Conservation (phyloP, 2,113 vertebrate species). For the Nibea coibor region DNA sequence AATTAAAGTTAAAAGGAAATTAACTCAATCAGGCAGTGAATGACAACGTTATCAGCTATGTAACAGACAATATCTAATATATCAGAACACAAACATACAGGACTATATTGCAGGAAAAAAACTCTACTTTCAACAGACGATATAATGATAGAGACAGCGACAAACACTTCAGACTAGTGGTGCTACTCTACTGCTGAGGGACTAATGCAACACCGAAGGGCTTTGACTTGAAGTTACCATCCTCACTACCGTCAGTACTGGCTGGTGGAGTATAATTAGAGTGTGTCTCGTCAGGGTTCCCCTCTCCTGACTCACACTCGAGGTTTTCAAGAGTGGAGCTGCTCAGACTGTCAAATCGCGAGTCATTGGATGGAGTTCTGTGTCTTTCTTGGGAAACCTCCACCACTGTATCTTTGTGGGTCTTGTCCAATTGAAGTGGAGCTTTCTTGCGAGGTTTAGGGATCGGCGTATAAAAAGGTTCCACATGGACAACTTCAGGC, state of each 20-base stretch:
- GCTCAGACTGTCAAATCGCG: constrained; percentile 1
- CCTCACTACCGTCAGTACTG: constrained; percentile 29
- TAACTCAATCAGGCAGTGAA: background rate
- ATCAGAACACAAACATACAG: background rate
- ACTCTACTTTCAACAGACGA: background rate
- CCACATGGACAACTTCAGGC: constrained; percentile 28
- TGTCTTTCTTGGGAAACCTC: constrained; percentile 1
- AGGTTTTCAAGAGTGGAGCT: constrained; percentile 15
- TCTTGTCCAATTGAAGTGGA: constrained; percentile 61
- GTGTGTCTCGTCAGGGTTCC: constrained; percentile 17
- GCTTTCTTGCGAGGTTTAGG: constrained; percentile 80
- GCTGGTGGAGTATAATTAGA: constrained; percentile 28
- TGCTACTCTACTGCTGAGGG: constrained; percentile 6
- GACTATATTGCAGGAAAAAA: background rate
- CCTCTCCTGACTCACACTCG: constrained; percentile 25
- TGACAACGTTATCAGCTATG: background rate
- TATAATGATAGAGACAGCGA: background rate
- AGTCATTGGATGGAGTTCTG: constrained; percentile 23
- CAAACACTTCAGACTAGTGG: background rate
- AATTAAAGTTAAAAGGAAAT: background rate
- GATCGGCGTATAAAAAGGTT: constrained; percentile 69
- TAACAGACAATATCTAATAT: background rate
- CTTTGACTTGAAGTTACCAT: constrained; percentile 55
- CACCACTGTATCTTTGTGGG: constrained; percentile 60
- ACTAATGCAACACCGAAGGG: background rate